phyloP scores from a whole-genome alignment of 2,888 invertebrate species.

The Brachyptera putata region DNA sequence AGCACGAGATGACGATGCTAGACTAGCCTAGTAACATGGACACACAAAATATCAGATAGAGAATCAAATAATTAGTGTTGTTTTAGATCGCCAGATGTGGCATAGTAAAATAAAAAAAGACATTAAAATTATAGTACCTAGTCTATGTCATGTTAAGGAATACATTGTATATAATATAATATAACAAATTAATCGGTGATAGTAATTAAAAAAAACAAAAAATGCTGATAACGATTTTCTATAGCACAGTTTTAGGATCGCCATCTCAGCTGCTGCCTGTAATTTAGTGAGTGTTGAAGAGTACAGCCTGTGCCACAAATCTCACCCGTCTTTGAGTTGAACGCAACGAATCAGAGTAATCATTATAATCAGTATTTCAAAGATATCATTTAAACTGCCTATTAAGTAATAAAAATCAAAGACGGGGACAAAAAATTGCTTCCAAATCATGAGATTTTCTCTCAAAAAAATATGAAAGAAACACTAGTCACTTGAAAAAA shows the following conservation, averaged over 20 bases:
- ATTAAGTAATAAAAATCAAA: slow-evolving; percentile 3
- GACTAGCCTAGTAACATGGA: neutral
- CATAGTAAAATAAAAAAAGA: no score
- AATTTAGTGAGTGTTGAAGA: neutral
- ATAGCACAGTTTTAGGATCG: neutral
- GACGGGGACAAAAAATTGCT: slow-evolving; percentile 3
- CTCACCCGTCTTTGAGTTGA: neutral
- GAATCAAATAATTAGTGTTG: slow-evolving; percentile 25
- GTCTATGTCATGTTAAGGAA: slow-evolving; percentile 20
- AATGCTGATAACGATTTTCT: slow-evolving; percentile 1
- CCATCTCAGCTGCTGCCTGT: neutral
- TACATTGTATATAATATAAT: slow-evolving; percentile 9
- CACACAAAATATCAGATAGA: slow-evolving; percentile 19
- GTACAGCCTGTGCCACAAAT: neutral
- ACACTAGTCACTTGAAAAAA: no score
- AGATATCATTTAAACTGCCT: no score
- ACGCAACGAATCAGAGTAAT: neutral
- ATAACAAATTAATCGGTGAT: slow-evolving; percentile 18
- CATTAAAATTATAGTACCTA: neutral
- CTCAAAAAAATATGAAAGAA: neutral
- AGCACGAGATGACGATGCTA: slow-evolving; percentile 12
- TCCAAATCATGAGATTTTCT: neutral
- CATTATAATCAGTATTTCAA: neutral
- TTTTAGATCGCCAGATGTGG: slow-evolving; percentile 16
- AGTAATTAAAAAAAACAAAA: neutral